Percentiles rank a stretch among this genome's conserved stretches.
These are phyloP conservation scores for Wasmannia auropunctata DNA, from an alignment of 1,140 invertebrate species.

Conservation along the genomic window DNA sequence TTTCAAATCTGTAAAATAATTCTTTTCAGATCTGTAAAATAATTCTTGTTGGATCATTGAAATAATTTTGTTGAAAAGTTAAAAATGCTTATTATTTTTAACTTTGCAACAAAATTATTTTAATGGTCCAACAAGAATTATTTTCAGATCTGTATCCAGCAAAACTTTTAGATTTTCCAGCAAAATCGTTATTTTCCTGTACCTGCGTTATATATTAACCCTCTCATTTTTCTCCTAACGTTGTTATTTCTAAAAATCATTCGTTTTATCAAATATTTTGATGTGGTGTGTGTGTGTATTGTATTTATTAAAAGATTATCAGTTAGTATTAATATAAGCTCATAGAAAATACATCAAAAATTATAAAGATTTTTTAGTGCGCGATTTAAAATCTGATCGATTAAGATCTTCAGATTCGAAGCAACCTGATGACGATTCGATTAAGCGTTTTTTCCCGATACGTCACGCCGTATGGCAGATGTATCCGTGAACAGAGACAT, in stretches of 20 bases:
- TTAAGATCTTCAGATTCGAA: background rate
- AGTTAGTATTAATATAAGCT: background rate
- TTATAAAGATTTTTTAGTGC: background rate
- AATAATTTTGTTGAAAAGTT: too few species aligned
- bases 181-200: too few species aligned
- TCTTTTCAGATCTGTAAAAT: too few species aligned
- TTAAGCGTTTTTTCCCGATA: background rate
- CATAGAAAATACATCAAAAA: background rate
- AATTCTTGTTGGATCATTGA: too few species aligned
- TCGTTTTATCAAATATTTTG: background rate
- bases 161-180: too few species aligned
- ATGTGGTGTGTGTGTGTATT: too few species aligned
- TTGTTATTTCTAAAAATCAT: background rate
- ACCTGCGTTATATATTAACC: background rate
- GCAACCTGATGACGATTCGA: background rate
- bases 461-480: background rate
- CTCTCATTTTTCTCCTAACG: background rate
- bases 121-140: too few species aligned
- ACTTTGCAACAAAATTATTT: too few species aligned
- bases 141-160: too few species aligned
- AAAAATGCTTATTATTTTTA: too few species aligned
- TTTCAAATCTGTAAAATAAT: too few species aligned
- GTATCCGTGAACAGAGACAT: background rate
- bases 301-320: background rate
- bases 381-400: background rate